phyloP scores from a whole-genome alignment of 2,113 vertebrate genomes.

The Oceanites oceanicus region DNA sequence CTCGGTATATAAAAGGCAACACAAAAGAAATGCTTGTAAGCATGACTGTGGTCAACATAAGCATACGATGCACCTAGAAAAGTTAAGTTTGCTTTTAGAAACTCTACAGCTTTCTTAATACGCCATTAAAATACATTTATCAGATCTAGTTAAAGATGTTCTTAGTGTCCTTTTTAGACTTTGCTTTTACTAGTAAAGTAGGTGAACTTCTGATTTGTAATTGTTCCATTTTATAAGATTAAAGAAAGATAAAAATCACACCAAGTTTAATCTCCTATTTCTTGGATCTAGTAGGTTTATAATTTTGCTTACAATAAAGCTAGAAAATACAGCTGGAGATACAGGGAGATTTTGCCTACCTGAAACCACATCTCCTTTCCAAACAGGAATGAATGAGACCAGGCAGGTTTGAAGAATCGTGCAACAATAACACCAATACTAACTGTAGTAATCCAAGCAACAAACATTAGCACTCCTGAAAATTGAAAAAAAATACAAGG shows the following conservation, averaged over 20 bases:
- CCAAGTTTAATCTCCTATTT: not conserved
- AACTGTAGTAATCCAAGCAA: slow-evolving; percentile 83
- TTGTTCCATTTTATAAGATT: not conserved
- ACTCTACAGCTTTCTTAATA: not conserved
- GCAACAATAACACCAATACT: slow-evolving; percentile 83
- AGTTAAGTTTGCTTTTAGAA: not conserved
- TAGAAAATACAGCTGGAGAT: not conserved
- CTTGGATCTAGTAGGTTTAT: not conserved
- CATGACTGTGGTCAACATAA: slow-evolving; percentile 81
- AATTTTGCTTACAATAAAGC: not conserved
- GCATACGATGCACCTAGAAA: slow-evolving; percentile 78
- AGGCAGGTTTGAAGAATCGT: slow-evolving; percentile 84
- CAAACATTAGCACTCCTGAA: slow-evolving; percentile 83
- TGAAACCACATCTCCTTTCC: slow-evolving; percentile 87
- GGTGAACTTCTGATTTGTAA: not conserved
- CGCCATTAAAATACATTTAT: not conserved
- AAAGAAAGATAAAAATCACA: not conserved
- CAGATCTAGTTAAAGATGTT: not conserved
- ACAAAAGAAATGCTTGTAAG: slow-evolving; percentile 80
- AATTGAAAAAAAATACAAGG: not conserved
- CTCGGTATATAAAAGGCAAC: slow-evolving; percentile 84
- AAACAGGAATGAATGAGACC: slow-evolving; percentile 75
- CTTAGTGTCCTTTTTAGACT: not conserved
- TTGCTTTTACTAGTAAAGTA: not conserved
- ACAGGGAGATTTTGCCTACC: slow-evolving; percentile 60